phyloP scores from a whole-genome alignment of 2,797 vertebrate genomes.

The Podarcis lilfordi region DNA sequence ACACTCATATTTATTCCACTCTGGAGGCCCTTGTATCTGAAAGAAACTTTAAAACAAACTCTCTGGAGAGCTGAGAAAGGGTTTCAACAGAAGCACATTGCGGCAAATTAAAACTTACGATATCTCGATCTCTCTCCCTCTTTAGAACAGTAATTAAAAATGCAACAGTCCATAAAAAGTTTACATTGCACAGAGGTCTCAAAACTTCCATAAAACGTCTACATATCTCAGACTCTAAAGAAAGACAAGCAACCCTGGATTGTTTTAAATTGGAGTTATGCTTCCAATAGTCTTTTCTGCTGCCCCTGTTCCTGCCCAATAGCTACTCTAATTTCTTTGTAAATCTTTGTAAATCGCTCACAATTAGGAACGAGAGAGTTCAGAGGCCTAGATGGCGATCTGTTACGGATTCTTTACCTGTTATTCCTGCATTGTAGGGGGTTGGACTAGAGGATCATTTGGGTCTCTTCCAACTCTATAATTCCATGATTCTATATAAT shows the following conservation, averaged over 20 bases:
- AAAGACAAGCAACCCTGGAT: constrained; percentile 31
- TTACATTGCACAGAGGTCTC: constrained; percentile 55
- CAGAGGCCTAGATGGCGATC: too few species aligned
- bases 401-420: too few species aligned
- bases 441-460: too few species aligned
- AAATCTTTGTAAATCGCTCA: neutral
- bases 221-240: constrained; percentile 45
- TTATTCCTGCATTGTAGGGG: too few species aligned
- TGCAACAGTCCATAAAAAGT: constrained; percentile 60
- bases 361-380: neutral
- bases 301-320: too few species aligned
- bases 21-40: constrained; percentile 59
- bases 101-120: constrained; percentile 63
- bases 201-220: constrained; percentile 67
- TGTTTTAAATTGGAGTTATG: constrained; percentile 6
- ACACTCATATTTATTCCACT: constrained; percentile 74
- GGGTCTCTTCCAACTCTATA: too few species aligned
- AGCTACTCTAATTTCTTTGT: neutral
- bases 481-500: neutral
- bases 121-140: constrained; percentile 48
- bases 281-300: neutral
- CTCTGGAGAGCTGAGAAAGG: constrained; percentile 60
- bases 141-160: constrained; percentile 74
- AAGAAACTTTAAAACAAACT: constrained; percentile 72
- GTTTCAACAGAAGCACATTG: constrained; percentile 65